A percentile compares a stretch with the other conserved stretches of the same genome.
phyloP scores from a whole-genome alignment of 2,888 invertebrate species.

The Ptychoptera contaminata region DNA sequence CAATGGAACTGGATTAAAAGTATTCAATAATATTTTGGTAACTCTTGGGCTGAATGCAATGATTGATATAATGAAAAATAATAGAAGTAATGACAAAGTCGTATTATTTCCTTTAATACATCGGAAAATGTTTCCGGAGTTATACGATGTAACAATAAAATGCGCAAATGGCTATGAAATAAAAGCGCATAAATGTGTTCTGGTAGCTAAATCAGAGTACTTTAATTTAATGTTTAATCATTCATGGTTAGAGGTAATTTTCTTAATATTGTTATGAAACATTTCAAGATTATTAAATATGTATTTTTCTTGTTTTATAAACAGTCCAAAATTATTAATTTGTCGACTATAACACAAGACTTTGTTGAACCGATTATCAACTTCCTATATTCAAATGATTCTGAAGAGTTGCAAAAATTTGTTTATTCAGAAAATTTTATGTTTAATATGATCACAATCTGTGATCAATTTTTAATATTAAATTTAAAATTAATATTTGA shows the following conservation, averaged over 20 bases:
- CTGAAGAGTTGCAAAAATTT: slow-evolving; percentile 39
- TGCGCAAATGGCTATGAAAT: slow-evolving; percentile 35
- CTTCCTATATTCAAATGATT: slow-evolving; percentile 58
- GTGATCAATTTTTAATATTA: slow-evolving; percentile 64
- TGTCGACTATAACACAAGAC: slow-evolving; percentile 23
- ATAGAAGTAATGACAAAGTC: not conserved
- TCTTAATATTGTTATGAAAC: not conserved
- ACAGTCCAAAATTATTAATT: slow-evolving; percentile 21
- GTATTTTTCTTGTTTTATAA: slow-evolving; percentile 10
- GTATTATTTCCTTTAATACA: slow-evolving; percentile 21
- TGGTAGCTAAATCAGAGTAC: slow-evolving; percentile 68
- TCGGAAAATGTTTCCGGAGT: slow-evolving; percentile 32
- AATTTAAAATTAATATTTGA: slow-evolving; percentile 59
- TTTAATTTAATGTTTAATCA: slow-evolving; percentile 70
- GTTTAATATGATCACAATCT: slow-evolving; percentile 57
- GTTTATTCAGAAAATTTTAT: slow-evolving; percentile 51
- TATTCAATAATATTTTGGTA: no score
- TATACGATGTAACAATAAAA: slow-evolving; percentile 46
- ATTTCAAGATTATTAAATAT: not conserved
- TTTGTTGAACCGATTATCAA: slow-evolving; percentile 49
- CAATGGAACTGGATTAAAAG: not conserved
- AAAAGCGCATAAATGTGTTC: slow-evolving; percentile 64
- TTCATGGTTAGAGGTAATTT: slow-evolving; percentile 55
- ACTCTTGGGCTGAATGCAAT: not conserved
- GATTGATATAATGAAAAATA: not conserved